Base-by-base conservation (phyloP, 2,797 vertebrate species). In the Buceros bicornis region DNA sequence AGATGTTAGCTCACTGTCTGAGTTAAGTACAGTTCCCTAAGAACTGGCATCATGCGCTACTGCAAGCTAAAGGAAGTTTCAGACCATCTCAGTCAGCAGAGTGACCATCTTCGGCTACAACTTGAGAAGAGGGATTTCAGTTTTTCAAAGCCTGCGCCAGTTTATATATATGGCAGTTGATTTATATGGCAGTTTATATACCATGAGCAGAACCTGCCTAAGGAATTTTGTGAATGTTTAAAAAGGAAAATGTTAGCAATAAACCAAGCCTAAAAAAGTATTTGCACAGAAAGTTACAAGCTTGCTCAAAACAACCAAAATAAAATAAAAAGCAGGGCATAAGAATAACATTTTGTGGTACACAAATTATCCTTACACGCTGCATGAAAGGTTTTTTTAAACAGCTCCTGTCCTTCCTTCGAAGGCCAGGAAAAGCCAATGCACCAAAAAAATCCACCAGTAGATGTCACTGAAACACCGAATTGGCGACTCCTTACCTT, bases 401-500 rank as follows among this genome's bases (percentile, higher is more conserved):
- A 45, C 13, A 72, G 25, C 2, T 24, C 64, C 13, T 24, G 8
- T 11, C n/a, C 29, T 33, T 19, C 12, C n/a, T 72, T 51, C 51
- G 40, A 35, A 16, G 29, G 5, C 64, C 28, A 53, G 11, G 48
- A 50, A 81, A 80, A 48, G 37, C 7, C 8, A 93, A 25, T 2
- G 51, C 61, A 80, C 21, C 2, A 33, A 64, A 80, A 81, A 70
- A 47, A 16, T 31, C 70, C 18, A 92, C 92, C 96, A 97, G 65
- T 8, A 97, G 94, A 54, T 93, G 95, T 84, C 94, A 80, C 66
- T 69, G 66, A 31, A 67, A 53, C n/a, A 61, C 53, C 4, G 19
- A 70, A 50, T 31, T 5, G 57, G 22, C 21, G 7, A 85, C 21
- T 64, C 82, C 93, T 98, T 97, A 99, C 99, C 99, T 99, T 99